phyloP scores from a whole-genome alignment of 1,140 invertebrate species.

The Drosophila tropicalis region DNA sequence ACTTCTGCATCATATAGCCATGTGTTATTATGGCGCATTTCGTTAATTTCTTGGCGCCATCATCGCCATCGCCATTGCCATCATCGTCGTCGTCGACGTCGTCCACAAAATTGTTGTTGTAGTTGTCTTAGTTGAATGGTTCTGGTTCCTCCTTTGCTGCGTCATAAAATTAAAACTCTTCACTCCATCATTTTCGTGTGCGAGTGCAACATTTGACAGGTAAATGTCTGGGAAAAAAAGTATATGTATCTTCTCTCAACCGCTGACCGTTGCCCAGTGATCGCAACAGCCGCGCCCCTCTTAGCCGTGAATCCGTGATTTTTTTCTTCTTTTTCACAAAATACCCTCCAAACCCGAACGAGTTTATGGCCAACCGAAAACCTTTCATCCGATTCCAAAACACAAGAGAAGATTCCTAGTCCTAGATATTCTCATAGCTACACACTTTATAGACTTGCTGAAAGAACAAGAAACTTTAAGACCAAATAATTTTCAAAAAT shows the following conservation, averaged over 20 bases:
- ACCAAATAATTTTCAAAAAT: no score
- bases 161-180: conserved; percentile 81
- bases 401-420: no score
- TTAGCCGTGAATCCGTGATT: conserved; percentile 1
- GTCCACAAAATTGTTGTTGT: conserved; percentile 14
- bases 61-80: conserved; percentile 20
- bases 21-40: conserved; percentile 78
- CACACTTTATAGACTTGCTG: no score
- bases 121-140: conserved; percentile 8
- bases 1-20: conserved; percentile 12
- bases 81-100: conserved; percentile 4
- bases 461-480: no score
- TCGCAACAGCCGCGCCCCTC: conserved; percentile 54
- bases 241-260: conserved; percentile 8
- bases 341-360: conserved; percentile 4
- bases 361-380: background rate
- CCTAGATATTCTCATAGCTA: no score
- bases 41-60: conserved; percentile 80
- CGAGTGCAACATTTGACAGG: conserved; percentile 81
- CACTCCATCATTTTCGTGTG: conserved; percentile 79
- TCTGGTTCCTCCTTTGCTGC: conserved; percentile 64
- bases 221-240: conserved; percentile 77
- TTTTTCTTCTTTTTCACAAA: no score
- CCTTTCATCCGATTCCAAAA: background rate
- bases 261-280: conserved; percentile 40